Conservation (phyloP, 2,888 invertebrate genomes). For the Orthosia cruda region DNA sequence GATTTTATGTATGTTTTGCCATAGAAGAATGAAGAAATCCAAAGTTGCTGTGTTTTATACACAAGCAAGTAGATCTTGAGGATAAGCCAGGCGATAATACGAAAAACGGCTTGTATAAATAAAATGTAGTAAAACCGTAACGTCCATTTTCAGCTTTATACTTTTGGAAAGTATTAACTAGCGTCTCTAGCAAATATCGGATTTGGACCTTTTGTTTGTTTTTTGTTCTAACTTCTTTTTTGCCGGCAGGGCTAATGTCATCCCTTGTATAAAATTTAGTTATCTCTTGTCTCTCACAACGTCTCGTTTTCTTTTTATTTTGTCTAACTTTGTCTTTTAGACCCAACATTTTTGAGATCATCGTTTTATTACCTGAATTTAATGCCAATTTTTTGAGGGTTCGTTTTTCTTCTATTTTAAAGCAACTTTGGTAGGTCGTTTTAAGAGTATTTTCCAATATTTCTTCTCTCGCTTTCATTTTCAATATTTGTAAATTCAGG, state of each 20-base stretch:
- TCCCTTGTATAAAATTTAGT: no score
- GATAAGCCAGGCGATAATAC: constrained; percentile 1
- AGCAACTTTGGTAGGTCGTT: constrained; percentile 1
- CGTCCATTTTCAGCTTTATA: constrained; percentile 1
- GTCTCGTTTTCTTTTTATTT: no score
- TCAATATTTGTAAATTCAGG: neutral
- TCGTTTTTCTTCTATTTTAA: neutral
- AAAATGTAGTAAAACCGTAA: constrained; percentile 3
- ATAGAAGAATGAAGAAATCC: neutral
- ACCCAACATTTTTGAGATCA: no score
- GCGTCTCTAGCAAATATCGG: constrained; percentile 7
- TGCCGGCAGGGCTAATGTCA: no score
- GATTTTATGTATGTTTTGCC: no score
- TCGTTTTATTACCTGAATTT: no score
- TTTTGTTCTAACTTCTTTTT: constrained; percentile 2
- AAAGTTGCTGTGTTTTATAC: constrained; percentile 3
- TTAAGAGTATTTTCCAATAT: neutral
- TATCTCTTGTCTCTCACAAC: no score
- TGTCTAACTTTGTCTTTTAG: no score
- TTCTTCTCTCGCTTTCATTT: neutral
- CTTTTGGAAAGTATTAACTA: neutral
- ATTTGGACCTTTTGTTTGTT: constrained; percentile 11
- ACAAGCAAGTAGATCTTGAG: neutral
- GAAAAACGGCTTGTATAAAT: neutral
- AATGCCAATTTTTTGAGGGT: no score